Base-by-base conservation (phyloP, 2,113 vertebrate genomes). In the Apaloderma vittatum region DNA sequence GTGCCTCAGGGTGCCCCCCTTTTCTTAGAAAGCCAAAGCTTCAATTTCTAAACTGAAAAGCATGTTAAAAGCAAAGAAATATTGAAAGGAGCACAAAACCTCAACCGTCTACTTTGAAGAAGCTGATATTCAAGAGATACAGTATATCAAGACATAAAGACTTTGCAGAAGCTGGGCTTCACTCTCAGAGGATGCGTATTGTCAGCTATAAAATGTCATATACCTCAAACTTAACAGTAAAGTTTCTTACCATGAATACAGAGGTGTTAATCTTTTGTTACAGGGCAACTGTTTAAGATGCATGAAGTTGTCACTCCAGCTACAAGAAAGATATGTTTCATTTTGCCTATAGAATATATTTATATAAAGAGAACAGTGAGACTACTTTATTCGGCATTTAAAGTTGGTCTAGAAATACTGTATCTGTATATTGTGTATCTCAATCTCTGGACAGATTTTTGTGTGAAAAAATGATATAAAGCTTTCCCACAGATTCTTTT, bases 261-360 rank as follows among this genome's bases (percentile, higher is more conserved):
- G 59, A 88, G 67, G 55, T 90, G 46, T 88, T 92, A 26, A 88
- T 89, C 85, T 30, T 94, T 90, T 95, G 26, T 88, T 92, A 68
- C 18, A n/a, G 54, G 49, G 62, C 1, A 24, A 49, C 78, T 90
- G 75, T 65, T 85, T 85, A 65, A 83, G 63, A 75, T 88, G 66
- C 73, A 62, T 83, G 54, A 86, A 92, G 18, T 58, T 93, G 70
- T 78, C 61, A 75, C 7, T 88, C 34, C 20, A 62, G 32, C n/a
- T 77, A 68, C 43, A 67, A 94, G 26, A 46, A 49, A 45, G 49
- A 20, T 51, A 78, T 43, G 8, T 59, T 93, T 68, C 40, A 66
- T 72, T 78, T 83, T 75, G 8, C 37, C 32, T 37, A 14, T 10
- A 70, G 49, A 70, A 66, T 75, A 45, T 30, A 49, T 22, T 24